phyloP scores from a whole-genome alignment of 2,113 vertebrate species.

The Oncorhynchus clarkii region DNA sequence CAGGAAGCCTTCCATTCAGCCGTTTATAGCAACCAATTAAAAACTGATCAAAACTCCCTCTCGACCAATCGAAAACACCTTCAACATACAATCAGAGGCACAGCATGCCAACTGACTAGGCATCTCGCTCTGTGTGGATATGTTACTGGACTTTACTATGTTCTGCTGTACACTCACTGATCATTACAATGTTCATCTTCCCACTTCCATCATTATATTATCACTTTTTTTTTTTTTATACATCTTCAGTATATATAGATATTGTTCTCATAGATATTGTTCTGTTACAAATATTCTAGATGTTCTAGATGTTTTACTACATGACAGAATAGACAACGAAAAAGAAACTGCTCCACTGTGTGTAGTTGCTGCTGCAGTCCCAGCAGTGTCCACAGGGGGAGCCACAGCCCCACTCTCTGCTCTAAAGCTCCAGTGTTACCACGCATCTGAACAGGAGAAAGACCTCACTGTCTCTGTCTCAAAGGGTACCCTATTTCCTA shows the following conservation, averaged over 20 bases:
- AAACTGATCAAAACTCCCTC: slow-evolving; percentile 58
- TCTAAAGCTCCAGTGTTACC: slow-evolving; percentile 15
- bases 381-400: slow-evolving; percentile 43
- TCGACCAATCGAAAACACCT: slow-evolving; percentile 38
- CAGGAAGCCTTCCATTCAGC: slow-evolving; percentile 54
- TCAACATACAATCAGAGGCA: slow-evolving; percentile 10
- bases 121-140: neutral
- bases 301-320: neutral
- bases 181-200: too few relatives aligned
- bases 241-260: too few relatives aligned
- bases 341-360: neutral
- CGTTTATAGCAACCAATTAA: slow-evolving; percentile 55
- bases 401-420: slow-evolving; percentile 30
- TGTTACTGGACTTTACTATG: too few relatives aligned
- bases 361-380: slow-evolving; percentile 10
- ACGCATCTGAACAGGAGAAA: neutral
- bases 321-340: neutral
- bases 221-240: neutral
- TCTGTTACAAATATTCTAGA: neutral
- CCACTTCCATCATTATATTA: too few relatives aligned
- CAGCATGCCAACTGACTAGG: neutral
- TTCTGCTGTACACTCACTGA: too few relatives aligned
- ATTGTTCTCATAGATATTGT: too few relatives aligned
- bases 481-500: too few relatives aligned
- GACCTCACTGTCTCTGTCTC: neutral